Evolutionary conservation across 1,140 invertebrate genomes (phyloP).

Genomic region (Mycetomoellerius zeteki): DNA sequence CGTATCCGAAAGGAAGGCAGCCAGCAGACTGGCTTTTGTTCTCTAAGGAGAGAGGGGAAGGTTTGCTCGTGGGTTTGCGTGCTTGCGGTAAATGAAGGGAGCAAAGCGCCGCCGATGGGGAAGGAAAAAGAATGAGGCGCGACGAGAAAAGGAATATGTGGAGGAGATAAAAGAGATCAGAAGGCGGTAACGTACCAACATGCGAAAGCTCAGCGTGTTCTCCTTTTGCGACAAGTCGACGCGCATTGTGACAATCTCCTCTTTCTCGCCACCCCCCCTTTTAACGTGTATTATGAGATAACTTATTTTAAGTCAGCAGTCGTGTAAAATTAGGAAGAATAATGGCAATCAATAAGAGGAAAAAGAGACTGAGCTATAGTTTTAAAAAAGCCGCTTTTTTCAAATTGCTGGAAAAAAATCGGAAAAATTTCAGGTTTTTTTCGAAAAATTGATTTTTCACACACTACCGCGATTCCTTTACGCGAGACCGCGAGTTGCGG

Average conservation of each 20-base stretch:
- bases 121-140: constrained; percentile 62
- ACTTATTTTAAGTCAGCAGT: constrained; percentile 79
- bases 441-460: no score
- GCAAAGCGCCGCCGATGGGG: constrained; percentile 63
- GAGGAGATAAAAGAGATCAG: constrained; percentile 70
- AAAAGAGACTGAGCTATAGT: neutral
- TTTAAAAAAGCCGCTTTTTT: no score
- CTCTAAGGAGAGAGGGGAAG: constrained; percentile 30
- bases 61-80: constrained; percentile 67
- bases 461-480: no score
- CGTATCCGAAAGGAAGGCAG: constrained; percentile 58
- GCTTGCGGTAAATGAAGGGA: constrained; percentile 74
- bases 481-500: no score
- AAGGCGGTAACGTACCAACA: constrained; percentile 77
- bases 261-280: constrained; percentile 20
- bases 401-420: no score
- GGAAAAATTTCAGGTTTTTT: no score
- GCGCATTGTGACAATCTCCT: constrained; percentile 72
- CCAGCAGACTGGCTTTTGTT: constrained; percentile 66
- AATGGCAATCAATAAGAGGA: constrained; percentile 66
- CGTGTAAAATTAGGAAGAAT: constrained; percentile 82
- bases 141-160: constrained; percentile 41
- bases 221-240: constrained; percentile 72
- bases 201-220: constrained; percentile 73
- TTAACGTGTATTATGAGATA: constrained; percentile 74